Base-by-base conservation (phyloP, 2,113 vertebrate genomes). In the Mugil cephalus region DNA sequence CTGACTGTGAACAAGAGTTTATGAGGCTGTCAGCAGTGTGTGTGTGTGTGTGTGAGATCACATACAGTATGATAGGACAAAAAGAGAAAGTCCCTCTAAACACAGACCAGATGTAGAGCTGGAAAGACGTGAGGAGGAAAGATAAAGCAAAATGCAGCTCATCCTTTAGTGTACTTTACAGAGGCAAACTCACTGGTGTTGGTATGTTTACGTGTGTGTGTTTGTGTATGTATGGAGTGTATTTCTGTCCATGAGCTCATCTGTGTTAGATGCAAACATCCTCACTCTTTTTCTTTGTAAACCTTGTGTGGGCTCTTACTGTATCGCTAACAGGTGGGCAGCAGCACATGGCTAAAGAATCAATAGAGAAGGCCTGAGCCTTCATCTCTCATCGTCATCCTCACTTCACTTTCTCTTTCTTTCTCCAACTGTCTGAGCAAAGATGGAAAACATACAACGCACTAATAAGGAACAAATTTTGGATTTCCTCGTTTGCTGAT, bases 51-150 rank as follows among this genome's bases (percentile, higher is more conserved):
- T 34, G 47, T 15, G 24, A 0, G 58, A 8, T 19, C 30, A 52
- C 7, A 21, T 75, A 68, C 51, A 80, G 55, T 73, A 40, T 43
- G 83, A 86, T 74, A 82, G 75, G 60, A 78, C 74, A 79, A 82
- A 87, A 79, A 65, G 76, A 79, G 83, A 87, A 79, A 77, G 83
- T 74, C 75, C 68, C 61, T 70, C 75, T 42, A 77, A 90, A 90
- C 86, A 81, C 69, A 85, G 71, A 88, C 50, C 90, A 91, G 90
- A 91, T 90, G 89, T 84, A 79, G 63, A 63, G 74, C 66, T 81
- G 70, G 67, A 80, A 35, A 59, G 50, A 72, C 11, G 60, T 76
- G 52, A 65, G 64, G 51, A 73, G 53, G 71, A 58, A 5, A 66
- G 70, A 80, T 79, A 59, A 83, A 82, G 73, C 56, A 60, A 79